Evolutionary conservation across 2,888 invertebrate genomes (phyloP).

Genomic region (Nezara viridula): DNA sequence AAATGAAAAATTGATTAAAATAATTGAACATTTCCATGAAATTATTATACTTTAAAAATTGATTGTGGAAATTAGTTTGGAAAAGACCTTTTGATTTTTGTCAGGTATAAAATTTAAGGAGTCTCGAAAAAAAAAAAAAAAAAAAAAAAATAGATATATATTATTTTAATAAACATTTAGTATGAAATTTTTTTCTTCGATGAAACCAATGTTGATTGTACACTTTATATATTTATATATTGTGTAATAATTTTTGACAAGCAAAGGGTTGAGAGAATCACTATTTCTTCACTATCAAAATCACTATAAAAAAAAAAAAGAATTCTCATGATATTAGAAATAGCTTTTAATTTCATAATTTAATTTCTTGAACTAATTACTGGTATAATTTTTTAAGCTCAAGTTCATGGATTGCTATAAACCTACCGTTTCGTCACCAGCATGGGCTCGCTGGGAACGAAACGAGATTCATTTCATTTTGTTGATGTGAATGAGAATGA

Average conservation of each 20-base stretch:
- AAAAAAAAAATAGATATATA: not conserved
- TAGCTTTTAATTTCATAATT: not conserved
- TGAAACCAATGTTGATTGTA: not conserved
- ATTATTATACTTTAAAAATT: not conserved
- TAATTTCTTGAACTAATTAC: not conserved
- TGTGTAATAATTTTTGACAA: not conserved
- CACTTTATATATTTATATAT: not conserved
- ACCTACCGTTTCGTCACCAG: conserved; percentile 17
- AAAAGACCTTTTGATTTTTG: not conserved
- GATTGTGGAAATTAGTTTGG: not conserved
- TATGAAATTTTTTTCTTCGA: not conserved
- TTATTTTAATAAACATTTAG: not conserved
- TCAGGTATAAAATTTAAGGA: not conserved
- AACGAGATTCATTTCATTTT: not conserved
- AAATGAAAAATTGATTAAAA: not conserved
- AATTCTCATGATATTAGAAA: not conserved
- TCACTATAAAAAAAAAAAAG: not conserved
- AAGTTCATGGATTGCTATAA: not conserved
- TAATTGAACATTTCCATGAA: not conserved
- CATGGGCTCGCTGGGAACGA: conserved; percentile 38
- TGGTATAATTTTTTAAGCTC: not conserved
- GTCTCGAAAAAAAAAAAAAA: not conserved
- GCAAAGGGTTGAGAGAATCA: not conserved
- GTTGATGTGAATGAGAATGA: not conserved
- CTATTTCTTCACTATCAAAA: not conserved